Evolutionary conservation across 2,888 invertebrate species (phyloP).

Genomic region (Drosophila affinis): DNA sequence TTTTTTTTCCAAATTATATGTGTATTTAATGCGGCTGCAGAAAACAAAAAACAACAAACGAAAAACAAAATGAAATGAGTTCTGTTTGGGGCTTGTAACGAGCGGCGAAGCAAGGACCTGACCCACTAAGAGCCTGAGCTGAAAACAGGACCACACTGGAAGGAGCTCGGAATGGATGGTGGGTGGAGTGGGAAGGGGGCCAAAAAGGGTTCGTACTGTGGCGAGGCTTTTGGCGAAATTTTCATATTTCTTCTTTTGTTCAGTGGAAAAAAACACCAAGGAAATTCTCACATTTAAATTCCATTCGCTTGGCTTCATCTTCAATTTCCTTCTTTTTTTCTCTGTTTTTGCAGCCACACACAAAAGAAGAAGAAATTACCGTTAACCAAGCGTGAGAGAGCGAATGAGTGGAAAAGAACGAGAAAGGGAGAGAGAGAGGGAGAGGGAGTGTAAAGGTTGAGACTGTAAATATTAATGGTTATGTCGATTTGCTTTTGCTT

Average conservation of each 20-base stretch:
- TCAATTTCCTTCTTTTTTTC: slow-evolving; percentile 49
- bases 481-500: slow-evolving; percentile 19
- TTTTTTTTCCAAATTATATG: slow-evolving; percentile 47
- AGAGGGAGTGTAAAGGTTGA: slow-evolving; percentile 20
- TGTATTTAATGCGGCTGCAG: slow-evolving; percentile 61
- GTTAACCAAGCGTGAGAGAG: slow-evolving; percentile 36
- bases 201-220: slow-evolving; percentile 33
- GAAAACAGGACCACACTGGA: not conserved
- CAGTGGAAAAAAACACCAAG: slow-evolving; percentile 12
- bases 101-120: slow-evolving; percentile 25
- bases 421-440: not conserved
- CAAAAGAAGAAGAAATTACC: slow-evolving; percentile 33
- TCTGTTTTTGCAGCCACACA: slow-evolving; percentile 30
- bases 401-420: not conserved
- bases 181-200: not conserved
- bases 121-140: slow-evolving; percentile 29
- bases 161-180: slow-evolving; percentile 12
- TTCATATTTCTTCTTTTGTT: slow-evolving; percentile 39
- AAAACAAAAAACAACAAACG: slow-evolving; percentile 8
- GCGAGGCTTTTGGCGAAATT: slow-evolving; percentile 46
- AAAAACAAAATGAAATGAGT: slow-evolving; percentile 30
- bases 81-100: slow-evolving; percentile 32
- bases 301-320: slow-evolving; percentile 48
- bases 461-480: slow-evolving; percentile 38
- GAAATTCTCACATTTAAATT: slow-evolving; percentile 66